Base-by-base conservation (phyloP, 2,113 vertebrate species). In the Symphodus melops region DNA sequence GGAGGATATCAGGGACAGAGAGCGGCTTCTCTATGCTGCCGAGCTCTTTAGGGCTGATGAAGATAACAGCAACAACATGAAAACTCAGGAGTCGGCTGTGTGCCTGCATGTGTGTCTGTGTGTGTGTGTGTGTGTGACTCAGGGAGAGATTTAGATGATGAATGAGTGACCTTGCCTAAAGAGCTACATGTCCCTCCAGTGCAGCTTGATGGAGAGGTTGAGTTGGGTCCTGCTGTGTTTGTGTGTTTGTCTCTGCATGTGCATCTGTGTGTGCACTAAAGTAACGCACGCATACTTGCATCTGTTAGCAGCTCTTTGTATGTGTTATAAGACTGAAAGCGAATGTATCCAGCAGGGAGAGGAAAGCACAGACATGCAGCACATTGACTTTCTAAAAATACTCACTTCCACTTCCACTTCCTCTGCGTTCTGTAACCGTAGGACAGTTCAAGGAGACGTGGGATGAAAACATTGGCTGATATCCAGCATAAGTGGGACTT, bases 141-240 rank as follows among this genome's bases (percentile, higher is more conserved):
- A 37, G 72, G 54, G 52, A 75, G 71, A 92, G 81, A 86, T 81
- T 84, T 72, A 63, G 77, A 86, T 89, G 88, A 92, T 89, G 77
- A 87, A 91, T 84, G 89, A 88, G 67, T 90, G 90, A 92, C 90
- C 90, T 90, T 89, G 91, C 82, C 86, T 76, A 77, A 90, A 87
- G 87, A 86, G 84, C 68, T 84, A 66, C 51, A 80, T 74, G 88
- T 81, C 86, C 72, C 85, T 81, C 48, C 63, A 67, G 84, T 79
- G 66, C 12, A 12, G 71, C 63, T 78, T 84, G 72, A 91, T 77
- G 68, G 75, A 83, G 75, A 81, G 76, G 81, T 80, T 86, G 70
- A 33, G 5, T 54, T 61, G 69, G 36, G 65, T 79, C 74, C 60
- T 76, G 70, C 70, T 76, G 64, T 57, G 39, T 71, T 67, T 77